Evolutionary conservation across 2,797 vertebrate species (phyloP), one percentile per base, ranked within the genome.

Genomic region (Sebastes iracundus): DNA sequence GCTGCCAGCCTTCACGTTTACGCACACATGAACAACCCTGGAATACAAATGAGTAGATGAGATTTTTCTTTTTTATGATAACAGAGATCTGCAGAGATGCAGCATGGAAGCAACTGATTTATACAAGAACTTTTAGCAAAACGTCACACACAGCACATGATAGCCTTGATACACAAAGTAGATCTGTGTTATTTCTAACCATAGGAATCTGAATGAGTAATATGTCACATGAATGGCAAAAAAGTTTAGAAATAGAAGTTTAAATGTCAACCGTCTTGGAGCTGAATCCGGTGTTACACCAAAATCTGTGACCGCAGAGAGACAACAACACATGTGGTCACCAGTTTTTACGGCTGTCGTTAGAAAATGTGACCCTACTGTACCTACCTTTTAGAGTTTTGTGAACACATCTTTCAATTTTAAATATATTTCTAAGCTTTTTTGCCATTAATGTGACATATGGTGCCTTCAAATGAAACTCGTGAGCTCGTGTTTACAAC

Each of bases 41-140:
- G 89, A 88, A 85, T 90, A 77, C 86, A 83, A 71, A 90, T 85
- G 56, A 88, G 68, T 0, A 0, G 55, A n/a, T 33, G 59, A 6
- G 59, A 53, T 67, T 27, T 46, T 72, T 46, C 32, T 35, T 72
- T 76, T 66, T 64, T 42, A 55, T 72, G 64, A 83, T 33, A 32
- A 25, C 27, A 64, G 49, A 79, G 46, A 77, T 76, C 72, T 88
- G 81, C 79, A 82, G 72, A 79, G 75, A 52, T 52, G 61, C 74
- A 81, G 73, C 30, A 55, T 1, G 4, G 28, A 61, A 22, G 49
- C 11, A 2, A 13, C 5, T 9, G 56, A 72, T 4, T 2, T 4
- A 3, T 18, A 13, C 7, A 28, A 72, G 22, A 33, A 63, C 23
- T 38, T 66, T 11, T 35, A 6, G 23, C 38, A 67, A 23, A 67